Percentiles rank a stretch among this genome's conserved stretches.
These are phyloP conservation scores for Pempheris klunzingeri DNA, from an alignment of 2,797 vertebrate genomes.

Conservation along the genomic window DNA sequence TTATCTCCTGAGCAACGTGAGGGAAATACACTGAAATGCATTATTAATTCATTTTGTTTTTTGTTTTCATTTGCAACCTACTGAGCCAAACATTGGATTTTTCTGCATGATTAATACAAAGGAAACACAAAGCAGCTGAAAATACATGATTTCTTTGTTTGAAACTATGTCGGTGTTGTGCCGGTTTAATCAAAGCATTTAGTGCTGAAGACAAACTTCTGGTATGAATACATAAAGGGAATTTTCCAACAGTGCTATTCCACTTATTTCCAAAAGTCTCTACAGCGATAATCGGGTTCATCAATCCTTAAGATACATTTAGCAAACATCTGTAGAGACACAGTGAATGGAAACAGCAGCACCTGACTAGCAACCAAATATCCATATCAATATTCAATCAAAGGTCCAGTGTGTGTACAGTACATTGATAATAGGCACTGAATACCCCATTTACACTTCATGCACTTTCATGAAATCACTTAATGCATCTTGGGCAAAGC, in stretches of 20 bases:
- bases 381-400: not conserved
- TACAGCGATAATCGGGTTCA: not conserved
- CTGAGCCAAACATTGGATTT: not conserved
- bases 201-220: not conserved
- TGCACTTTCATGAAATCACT: too few relatives aligned
- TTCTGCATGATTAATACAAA: not conserved
- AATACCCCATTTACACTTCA: too few relatives aligned
- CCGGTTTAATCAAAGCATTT: not conserved
- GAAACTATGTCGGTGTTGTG: not conserved
- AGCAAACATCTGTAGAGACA: not conserved
- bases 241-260: not conserved
- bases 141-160: not conserved
- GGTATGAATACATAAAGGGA: too few relatives aligned
- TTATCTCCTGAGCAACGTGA: not conserved
- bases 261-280: not conserved
- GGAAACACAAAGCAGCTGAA: not conserved
- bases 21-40: not conserved
- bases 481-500: too few relatives aligned
- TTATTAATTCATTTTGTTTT: not conserved
- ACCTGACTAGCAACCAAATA: constrained; percentile 11
- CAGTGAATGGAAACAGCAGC: not conserved
- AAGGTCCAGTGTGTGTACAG: not conserved
- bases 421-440: not conserved
- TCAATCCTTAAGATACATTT: not conserved
- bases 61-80: not conserved